These are phyloP conservation scores for Pemphigus obesinymphae DNA, from an alignment of 1,140 invertebrate species.

Conservation along the genomic window DNA sequence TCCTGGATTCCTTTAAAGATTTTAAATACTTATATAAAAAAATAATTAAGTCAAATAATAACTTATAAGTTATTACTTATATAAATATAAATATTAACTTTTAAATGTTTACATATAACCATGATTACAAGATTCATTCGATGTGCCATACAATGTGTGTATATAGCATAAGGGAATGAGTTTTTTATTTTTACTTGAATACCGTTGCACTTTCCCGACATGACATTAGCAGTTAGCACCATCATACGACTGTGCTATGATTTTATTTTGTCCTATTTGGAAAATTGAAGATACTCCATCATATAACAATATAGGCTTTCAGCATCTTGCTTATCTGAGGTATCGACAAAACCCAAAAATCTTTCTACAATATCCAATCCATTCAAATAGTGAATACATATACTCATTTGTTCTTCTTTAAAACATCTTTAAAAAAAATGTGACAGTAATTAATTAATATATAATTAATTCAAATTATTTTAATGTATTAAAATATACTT, in stretches of 20 bases:
- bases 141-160: slow-evolving; percentile 2
- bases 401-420: background rate
- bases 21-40: background rate
- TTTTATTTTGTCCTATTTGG: background rate
- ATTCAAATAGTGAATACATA: background rate
- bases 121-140: background rate
- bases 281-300: background rate
- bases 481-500: no score
- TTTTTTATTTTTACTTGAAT: background rate
- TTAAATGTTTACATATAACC: slow-evolving; percentile 4
- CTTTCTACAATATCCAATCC: background rate
- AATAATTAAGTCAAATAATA: background rate
- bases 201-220: background rate
- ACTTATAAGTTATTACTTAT: background rate
- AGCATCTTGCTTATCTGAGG: background rate
- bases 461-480: no score
- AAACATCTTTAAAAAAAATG: background rate
- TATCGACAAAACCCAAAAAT: background rate
- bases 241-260: background rate
- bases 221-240: background rate
- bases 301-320: background rate
- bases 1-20: background rate
- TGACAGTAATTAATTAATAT: no score
- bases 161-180: background rate
- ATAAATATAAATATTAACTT: background rate